These are phyloP conservation scores for Acanthopagrus latus DNA, from an alignment of 2,797 vertebrate genomes.

Conservation along the genomic window DNA sequence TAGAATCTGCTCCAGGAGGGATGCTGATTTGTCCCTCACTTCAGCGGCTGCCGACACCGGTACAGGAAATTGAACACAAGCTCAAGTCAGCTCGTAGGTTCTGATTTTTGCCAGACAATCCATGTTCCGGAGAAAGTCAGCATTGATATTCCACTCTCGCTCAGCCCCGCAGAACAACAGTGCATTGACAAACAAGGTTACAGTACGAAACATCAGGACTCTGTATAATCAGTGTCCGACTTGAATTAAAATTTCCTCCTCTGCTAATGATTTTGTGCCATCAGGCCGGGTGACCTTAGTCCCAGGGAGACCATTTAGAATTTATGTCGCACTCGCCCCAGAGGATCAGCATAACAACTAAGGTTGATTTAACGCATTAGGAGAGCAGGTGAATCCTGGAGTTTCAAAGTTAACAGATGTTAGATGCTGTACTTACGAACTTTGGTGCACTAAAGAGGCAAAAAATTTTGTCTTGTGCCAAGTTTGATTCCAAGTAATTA, in stretches of 20 bases:
- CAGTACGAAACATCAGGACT: constrained; percentile 46
- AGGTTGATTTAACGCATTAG: constrained; percentile 38
- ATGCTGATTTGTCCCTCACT: constrained; percentile 14
- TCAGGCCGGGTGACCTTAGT: constrained; percentile 53
- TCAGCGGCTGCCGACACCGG: constrained; percentile 43
- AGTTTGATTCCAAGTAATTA: not conserved
- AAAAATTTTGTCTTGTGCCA: not conserved
- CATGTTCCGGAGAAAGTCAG: constrained; percentile 37
- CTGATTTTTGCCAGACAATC: constrained; percentile 38
- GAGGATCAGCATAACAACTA: constrained; percentile 42
- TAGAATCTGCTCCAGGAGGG: constrained; percentile 29
- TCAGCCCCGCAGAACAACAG: constrained; percentile 44
- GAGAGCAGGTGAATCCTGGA: constrained; percentile 22
- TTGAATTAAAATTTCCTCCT: constrained; percentile 58
- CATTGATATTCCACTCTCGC: constrained; percentile 59
- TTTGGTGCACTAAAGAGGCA: not conserved
- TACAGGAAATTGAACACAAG: constrained; percentile 50
- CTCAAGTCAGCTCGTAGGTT: constrained; percentile 31
- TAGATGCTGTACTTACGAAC: not conserved
- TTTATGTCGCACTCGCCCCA: constrained; percentile 40
- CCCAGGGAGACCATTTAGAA: constrained; percentile 39
- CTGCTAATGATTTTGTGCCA: constrained; percentile 55
- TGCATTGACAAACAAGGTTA: constrained; percentile 59
- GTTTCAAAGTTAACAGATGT: constrained; percentile 30
- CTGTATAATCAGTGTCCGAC: constrained; percentile 48